Percentiles rank a stretch among this genome's conserved stretches.
Evolutionary conservation across 2,113 vertebrate genomes (phyloP).

Genomic region (Campylomormyrus numenius): DNA sequence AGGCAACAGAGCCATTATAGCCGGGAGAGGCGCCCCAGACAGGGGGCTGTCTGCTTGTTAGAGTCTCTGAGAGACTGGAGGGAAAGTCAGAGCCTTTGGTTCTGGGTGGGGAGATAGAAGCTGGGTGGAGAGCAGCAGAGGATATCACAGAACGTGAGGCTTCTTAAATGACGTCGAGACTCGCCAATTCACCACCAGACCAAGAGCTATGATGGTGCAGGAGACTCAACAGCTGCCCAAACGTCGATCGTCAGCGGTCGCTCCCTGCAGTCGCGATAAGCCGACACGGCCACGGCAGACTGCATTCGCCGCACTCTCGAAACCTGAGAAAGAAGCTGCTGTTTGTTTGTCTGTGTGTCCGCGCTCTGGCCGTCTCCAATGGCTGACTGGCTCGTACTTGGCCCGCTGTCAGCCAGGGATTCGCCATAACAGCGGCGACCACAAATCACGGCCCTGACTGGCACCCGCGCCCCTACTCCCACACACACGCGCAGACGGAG

Average conservation of each 20-base stretch:
- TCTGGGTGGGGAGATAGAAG: neutral
- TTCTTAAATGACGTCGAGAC: neutral
- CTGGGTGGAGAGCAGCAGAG: neutral
- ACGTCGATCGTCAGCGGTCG: neutral
- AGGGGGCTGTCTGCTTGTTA: neutral
- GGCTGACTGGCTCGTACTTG: constrained; percentile 66
- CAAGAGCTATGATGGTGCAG: neutral
- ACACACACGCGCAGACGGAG: constrained; percentile 42
- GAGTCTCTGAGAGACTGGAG: neutral
- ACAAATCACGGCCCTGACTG: constrained; percentile 72
- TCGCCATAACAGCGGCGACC: constrained; percentile 69
- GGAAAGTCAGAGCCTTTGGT: neutral
- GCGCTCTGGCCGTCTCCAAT: constrained; percentile 62
- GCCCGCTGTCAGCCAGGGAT: constrained; percentile 58
- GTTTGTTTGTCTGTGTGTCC: constrained; percentile 59
- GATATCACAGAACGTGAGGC: neutral
- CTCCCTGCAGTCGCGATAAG: neutral
- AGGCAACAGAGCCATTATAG: neutral
- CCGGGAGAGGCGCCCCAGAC: neutral
- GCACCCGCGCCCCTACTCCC: constrained; percentile 45
- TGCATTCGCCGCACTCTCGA: constrained; percentile 49
- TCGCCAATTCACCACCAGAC: neutral
- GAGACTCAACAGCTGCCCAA: neutral
- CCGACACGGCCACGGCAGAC: constrained; percentile 31
- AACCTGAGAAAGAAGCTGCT: constrained; percentile 49